These are phyloP conservation scores for Lasius fuliginosus DNA, from an alignment of 2,888 invertebrate species.

Conservation along the genomic window DNA sequence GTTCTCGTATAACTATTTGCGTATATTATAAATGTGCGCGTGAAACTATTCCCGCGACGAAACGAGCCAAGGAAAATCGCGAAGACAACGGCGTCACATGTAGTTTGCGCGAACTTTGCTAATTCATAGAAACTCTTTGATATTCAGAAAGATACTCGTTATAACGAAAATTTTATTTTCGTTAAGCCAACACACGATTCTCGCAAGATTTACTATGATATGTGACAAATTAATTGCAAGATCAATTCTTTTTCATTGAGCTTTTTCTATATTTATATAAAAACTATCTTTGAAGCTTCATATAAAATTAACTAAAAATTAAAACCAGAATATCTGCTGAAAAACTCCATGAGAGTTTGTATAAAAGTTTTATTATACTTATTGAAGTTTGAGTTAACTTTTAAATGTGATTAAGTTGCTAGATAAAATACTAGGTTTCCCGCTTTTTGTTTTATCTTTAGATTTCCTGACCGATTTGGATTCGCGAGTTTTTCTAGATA, in stretches of 20 bases:
- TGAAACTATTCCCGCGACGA: background rate
- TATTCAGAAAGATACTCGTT: slow-evolving; percentile 16
- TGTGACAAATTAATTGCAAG: background rate
- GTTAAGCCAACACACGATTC: background rate
- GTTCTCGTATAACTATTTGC: background rate
- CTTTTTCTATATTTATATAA: background rate
- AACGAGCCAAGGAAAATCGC: slow-evolving; percentile 19
- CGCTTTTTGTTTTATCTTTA: background rate
- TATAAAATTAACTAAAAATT: background rate
- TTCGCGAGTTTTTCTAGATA: background rate
- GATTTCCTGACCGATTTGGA: background rate
- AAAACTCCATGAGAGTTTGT: background rate
- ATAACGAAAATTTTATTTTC: background rate
- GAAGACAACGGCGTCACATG: background rate
- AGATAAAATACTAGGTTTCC: background rate
- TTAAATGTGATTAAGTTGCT: slow-evolving; percentile 12
- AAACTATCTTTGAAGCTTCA: background rate
- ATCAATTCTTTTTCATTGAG: background rate
- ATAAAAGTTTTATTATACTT: background rate
- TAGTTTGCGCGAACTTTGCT: slow-evolving; percentile 15
- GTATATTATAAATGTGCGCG: slow-evolving; percentile 27
- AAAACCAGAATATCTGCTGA: background rate
- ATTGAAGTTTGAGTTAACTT: slow-evolving; percentile 19
- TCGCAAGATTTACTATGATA: background rate
- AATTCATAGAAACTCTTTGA: slow-evolving; percentile 30